phyloP scores from a whole-genome alignment of 2,113 vertebrate species.

The Todiramphus saurophagus region DNA sequence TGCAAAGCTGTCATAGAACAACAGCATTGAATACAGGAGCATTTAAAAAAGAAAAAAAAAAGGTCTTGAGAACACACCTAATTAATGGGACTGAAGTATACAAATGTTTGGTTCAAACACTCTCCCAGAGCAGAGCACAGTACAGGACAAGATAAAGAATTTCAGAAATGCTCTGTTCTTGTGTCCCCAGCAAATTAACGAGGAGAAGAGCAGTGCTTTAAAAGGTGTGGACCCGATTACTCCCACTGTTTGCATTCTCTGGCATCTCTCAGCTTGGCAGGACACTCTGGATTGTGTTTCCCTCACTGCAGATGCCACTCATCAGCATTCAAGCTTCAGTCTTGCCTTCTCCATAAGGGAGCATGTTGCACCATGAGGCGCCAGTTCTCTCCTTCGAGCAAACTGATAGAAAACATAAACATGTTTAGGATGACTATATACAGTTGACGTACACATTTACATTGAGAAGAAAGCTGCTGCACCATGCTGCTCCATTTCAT shows the following conservation, averaged over 20 bases:
- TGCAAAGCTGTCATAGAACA: not conserved
- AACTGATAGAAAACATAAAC: slow-evolving; percentile 13
- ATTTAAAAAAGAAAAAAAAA: not conserved
- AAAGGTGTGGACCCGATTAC: not conserved
- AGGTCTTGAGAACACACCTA: not conserved
- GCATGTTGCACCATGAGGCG: not conserved
- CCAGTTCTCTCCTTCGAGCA: not conserved
- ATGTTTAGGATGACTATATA: not conserved
- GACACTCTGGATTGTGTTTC: not conserved
- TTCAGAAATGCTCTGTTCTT: not conserved
- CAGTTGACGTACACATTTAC: not conserved
- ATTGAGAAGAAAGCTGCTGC: not conserved
- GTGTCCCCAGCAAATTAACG: not conserved
- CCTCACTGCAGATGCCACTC: not conserved
- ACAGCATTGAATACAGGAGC: not conserved
- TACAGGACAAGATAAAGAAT: not conserved
- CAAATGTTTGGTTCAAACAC: not conserved
- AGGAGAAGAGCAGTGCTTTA: not conserved
- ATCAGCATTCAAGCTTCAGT: not conserved
- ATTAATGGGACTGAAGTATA: not conserved
- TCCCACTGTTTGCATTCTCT: not conserved
- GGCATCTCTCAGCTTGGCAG: not conserved
- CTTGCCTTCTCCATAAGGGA: not conserved
- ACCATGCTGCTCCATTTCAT: not conserved
- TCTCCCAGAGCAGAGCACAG: not conserved